Conservation (phyloP, 2,888 invertebrate genomes). For the Buathra laborator region DNA sequence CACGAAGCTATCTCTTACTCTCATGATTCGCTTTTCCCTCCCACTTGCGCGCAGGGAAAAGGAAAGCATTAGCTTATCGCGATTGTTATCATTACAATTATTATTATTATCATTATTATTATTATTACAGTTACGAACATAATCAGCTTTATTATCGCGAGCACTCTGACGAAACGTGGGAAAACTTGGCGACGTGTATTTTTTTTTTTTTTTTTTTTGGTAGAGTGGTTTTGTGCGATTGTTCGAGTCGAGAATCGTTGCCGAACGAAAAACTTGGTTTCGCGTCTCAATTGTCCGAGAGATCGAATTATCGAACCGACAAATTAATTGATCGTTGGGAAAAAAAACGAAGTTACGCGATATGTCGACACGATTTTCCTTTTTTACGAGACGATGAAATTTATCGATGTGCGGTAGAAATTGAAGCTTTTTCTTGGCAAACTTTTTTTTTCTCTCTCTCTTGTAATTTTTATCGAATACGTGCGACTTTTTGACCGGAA, state of each 20-base stretch:
- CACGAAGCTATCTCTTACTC: slow-evolving; percentile 16
- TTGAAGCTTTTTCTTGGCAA: neutral
- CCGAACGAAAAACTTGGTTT: neutral
- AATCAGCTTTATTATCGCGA: slow-evolving; percentile 59
- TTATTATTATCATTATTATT: slow-evolving; percentile 62
- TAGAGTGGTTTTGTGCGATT: neutral
- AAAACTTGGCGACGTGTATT: slow-evolving; percentile 34
- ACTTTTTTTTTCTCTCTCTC: neutral
- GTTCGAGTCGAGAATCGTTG: neutral
- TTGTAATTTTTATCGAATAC: neutral
- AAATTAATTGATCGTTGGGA: slow-evolving; percentile 16
- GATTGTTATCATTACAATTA: slow-evolving; percentile 73
- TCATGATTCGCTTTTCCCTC: neutral
- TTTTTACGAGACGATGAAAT: neutral
- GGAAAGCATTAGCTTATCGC: slow-evolving; percentile 72
- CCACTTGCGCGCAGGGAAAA: slow-evolving; percentile 25
- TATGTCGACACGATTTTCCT: neutral
- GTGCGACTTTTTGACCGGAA: neutral
- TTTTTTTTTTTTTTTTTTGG: slow-evolving; percentile 7
- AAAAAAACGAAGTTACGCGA: neutral
- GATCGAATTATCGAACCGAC: slow-evolving; percentile 46
- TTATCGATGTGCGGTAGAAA: neutral
- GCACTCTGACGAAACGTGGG: slow-evolving; percentile 28
- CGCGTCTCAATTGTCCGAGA: slow-evolving; percentile 23
- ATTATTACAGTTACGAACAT: slow-evolving; percentile 52